Conservation (phyloP, 2,888 invertebrate genomes). For the Pyrrhosoma nymphula region DNA sequence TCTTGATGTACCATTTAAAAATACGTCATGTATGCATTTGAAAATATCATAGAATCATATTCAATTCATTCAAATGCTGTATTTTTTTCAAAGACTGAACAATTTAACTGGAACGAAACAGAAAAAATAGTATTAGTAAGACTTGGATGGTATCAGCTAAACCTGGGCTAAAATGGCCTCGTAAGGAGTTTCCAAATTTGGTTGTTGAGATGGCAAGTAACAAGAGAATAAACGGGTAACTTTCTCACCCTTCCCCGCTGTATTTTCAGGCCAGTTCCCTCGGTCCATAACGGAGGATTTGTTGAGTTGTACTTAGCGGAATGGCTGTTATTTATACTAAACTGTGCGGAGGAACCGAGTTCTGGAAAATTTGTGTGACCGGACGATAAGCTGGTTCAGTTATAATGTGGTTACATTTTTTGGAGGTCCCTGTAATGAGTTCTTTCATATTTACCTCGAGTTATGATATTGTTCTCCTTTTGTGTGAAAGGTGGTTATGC, state of each 20-base stretch:
- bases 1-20: too few relatives aligned
- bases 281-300: constrained; percentile 17
- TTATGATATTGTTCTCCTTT: constrained; percentile 43
- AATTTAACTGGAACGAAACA: too few relatives aligned
- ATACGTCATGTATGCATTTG: too few relatives aligned
- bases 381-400: constrained; percentile 33
- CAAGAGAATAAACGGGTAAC: not conserved
- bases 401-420: constrained; percentile 57
- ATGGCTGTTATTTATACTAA: constrained; percentile 41
- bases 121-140: too few relatives aligned
- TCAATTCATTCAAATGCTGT: too few relatives aligned
- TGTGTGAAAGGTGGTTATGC: not conserved
- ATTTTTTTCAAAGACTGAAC: too few relatives aligned
- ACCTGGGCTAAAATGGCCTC: too few relatives aligned
- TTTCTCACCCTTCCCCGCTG: not conserved
- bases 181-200: too few relatives aligned
- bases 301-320: not conserved
- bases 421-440: constrained; percentile 52
- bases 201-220: too few relatives aligned
- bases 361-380: not conserved
- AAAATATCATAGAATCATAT: too few relatives aligned
- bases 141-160: too few relatives aligned
- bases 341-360: not conserved
- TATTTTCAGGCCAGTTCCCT: not conserved
- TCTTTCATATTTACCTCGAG: constrained; percentile 37